These are phyloP conservation scores for Bombus affinis DNA, from an alignment of 1,140 invertebrate species.

Conservation along the genomic window DNA sequence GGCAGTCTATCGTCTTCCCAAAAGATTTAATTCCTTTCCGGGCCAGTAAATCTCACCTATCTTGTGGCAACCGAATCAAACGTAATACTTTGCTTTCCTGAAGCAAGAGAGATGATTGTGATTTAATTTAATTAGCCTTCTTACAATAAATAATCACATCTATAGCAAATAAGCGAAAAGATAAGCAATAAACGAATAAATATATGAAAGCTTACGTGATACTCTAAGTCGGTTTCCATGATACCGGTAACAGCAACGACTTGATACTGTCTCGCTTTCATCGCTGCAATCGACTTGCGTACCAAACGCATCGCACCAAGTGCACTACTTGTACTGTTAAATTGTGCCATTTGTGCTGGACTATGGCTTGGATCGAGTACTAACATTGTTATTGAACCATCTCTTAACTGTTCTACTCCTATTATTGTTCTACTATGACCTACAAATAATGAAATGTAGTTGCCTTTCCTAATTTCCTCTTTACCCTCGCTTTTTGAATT, in stretches of 20 bases:
- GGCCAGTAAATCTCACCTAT: conserved; percentile 83
- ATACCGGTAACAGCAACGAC: conserved; percentile 90
- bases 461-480: background rate
- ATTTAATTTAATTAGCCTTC: background rate
- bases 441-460: conserved; percentile 73
- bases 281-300: conserved; percentile 87
- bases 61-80: conserved; percentile 87
- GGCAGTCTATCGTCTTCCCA: conserved; percentile 66
- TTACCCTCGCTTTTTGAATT: too few species aligned
- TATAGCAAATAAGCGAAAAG: background rate
- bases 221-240: conserved; percentile 89
- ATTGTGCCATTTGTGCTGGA: conserved; percentile 89
- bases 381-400: conserved; percentile 88
- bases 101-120: conserved; percentile 22
- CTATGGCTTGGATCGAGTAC: conserved; percentile 94
- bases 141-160: too few species aligned
- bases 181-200: background rate
- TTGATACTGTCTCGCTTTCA: conserved; percentile 94
- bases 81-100: conserved; percentile 88
- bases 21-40: conserved; percentile 63
- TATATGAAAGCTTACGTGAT: conserved; percentile 83
- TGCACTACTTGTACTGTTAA: conserved; percentile 84
- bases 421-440: conserved; percentile 95
- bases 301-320: conserved; percentile 87
- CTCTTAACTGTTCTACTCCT: conserved; percentile 90